Conservation (phyloP, 2,797 vertebrate genomes). For the Chaetodon trifasciatus region DNA sequence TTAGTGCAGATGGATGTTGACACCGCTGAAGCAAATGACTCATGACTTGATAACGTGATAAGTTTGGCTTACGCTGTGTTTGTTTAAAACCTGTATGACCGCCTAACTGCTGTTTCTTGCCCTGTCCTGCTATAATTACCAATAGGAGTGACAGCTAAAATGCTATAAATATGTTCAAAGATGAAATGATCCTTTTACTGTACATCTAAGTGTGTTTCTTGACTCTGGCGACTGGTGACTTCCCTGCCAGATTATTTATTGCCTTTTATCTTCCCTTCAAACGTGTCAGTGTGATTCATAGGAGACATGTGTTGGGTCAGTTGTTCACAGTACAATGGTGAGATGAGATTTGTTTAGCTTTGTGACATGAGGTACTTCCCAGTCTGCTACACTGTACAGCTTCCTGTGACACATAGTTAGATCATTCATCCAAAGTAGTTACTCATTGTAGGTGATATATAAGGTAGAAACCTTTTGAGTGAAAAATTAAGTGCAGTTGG, state of each 20-base stretch:
- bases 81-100: slow-evolving; percentile 7
- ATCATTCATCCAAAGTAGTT: slow-evolving; percentile 42
- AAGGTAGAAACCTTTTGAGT: slow-evolving; percentile 13
- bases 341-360: slow-evolving; percentile 59
- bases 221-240: slow-evolving; percentile 30
- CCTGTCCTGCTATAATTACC: slow-evolving; percentile 3
- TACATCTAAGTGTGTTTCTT: slow-evolving; percentile 43
- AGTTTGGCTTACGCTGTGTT: not conserved
- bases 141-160: not conserved
- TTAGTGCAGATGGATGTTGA: not conserved
- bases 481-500: slow-evolving; percentile 40
- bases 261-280: slow-evolving; percentile 52
- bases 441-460: slow-evolving; percentile 38
- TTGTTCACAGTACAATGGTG: slow-evolving; percentile 56
- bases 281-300: slow-evolving; percentile 61
- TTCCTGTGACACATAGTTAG: slow-evolving; percentile 59
- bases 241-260: slow-evolving; percentile 47
- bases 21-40: not conserved
- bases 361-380: slow-evolving; percentile 42
- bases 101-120: slow-evolving; percentile 10
- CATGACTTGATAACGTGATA: slow-evolving; percentile 2
- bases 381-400: slow-evolving; percentile 48
- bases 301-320: slow-evolving; percentile 51
- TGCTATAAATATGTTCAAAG: not conserved
- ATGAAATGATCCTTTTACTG: not conserved